phyloP scores from a whole-genome alignment of 2,113 vertebrate genomes.

The Thalassarche chlororhynchos region DNA sequence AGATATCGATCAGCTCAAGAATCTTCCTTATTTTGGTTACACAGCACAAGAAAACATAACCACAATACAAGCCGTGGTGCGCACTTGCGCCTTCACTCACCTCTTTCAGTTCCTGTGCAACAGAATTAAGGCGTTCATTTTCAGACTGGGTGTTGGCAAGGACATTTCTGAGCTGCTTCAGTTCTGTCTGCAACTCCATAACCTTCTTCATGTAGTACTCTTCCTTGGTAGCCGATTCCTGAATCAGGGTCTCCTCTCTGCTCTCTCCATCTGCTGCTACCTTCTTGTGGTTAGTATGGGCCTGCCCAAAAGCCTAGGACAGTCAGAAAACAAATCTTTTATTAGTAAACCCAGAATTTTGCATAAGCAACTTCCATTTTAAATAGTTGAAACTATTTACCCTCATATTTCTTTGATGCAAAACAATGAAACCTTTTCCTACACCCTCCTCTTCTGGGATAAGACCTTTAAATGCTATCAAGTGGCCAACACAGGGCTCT shows the following conservation, averaged over 20 bases:
- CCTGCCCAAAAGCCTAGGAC: slow-evolving; percentile 93
- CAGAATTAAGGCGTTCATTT: slow-evolving; percentile 88
- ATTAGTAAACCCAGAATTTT: neutral
- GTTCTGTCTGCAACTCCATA: slow-evolving; percentile 92
- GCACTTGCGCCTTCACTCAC: slow-evolving; percentile 51
- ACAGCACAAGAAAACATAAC: neutral
- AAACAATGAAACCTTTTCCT: neutral
- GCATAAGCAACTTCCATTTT: neutral
- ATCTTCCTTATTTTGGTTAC: neutral
- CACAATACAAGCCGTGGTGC: neutral
- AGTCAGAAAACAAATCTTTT: neutral
- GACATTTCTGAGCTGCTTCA: slow-evolving; percentile 87
- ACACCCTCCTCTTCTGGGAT: neutral
- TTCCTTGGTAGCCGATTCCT: slow-evolving; percentile 97
- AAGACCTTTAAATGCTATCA: neutral
- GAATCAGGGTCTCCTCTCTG: slow-evolving; percentile 94
- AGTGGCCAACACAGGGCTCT: neutral
- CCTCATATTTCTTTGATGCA: neutral
- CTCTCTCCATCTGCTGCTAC: slow-evolving; percentile 97
- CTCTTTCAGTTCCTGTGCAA: slow-evolving; percentile 92
- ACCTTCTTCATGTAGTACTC: slow-evolving; percentile 93
- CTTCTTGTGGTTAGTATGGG: slow-evolving; percentile 93
- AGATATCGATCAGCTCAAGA: neutral
- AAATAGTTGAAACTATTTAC: neutral
- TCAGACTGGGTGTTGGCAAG: slow-evolving; percentile 88